phyloP scores from a whole-genome alignment of 2,113 vertebrate genomes.

The Seriola dumerili region DNA sequence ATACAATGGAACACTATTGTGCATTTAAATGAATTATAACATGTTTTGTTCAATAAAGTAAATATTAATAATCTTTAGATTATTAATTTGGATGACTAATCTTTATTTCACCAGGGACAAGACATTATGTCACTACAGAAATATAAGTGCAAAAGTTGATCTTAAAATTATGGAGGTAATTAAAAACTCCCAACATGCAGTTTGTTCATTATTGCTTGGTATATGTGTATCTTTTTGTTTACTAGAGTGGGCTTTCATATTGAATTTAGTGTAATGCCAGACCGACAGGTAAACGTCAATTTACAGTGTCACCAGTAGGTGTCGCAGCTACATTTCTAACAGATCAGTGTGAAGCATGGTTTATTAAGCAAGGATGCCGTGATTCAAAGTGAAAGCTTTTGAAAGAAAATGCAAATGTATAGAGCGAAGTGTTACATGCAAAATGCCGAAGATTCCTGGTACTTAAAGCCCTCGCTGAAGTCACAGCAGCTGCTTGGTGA shows the following conservation, averaged over 20 bases:
- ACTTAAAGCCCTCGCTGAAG: neutral
- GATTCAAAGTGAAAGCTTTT: conserved; percentile 7
- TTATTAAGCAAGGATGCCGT: neutral
- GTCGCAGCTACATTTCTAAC: conserved; percentile 43
- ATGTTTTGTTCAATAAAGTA: neutral
- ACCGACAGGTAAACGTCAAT: neutral
- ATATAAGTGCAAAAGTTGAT: neutral
- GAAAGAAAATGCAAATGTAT: neutral
- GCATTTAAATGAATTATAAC: neutral
- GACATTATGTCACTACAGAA: neutral
- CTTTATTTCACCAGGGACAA: neutral
- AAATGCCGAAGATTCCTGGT: neutral
- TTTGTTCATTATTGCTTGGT: neutral
- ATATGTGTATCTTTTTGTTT: neutral
- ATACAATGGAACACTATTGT: neutral
- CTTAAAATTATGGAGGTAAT: neutral
- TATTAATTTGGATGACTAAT: neutral
- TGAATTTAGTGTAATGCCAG: neutral
- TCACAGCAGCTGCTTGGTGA: neutral
- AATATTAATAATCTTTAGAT: neutral
- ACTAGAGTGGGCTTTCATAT: neutral
- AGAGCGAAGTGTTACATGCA: neutral
- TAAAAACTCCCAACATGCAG: neutral
- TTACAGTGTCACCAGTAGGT: conserved; percentile 54
- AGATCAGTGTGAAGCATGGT: neutral